phyloP scores from a whole-genome alignment of 2,888 invertebrate genomes.

The Gerris lacustris region DNA sequence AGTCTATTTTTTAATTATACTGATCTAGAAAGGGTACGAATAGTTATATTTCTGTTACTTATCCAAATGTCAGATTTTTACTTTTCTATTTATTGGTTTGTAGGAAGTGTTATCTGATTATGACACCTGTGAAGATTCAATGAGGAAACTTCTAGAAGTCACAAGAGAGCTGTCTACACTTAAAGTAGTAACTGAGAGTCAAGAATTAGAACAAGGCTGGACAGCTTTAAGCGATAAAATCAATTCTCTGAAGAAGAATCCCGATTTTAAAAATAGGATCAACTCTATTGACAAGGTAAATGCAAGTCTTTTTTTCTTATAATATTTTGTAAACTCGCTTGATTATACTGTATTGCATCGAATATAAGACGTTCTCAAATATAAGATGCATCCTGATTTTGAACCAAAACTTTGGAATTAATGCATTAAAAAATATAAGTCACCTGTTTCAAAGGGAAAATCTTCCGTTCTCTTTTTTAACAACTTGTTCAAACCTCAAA shows the following conservation, averaged over 20 bases:
- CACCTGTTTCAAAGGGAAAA: no score
- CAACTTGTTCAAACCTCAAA: no score
- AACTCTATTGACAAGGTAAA: constrained; percentile 23
- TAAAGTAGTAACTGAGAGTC: constrained; percentile 25
- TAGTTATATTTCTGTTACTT: no score
- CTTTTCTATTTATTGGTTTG: not conserved
- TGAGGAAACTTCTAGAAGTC: constrained; percentile 23
- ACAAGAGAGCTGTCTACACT: constrained; percentile 23
- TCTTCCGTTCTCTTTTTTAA: no score
- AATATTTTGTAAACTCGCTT: not conserved
- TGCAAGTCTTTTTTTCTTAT: not conserved
- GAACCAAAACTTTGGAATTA: no score
- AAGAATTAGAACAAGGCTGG: constrained; percentile 26
- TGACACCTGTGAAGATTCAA: constrained; percentile 25
- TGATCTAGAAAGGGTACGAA: no score
- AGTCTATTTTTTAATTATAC: no score
- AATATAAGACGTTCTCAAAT: no score
- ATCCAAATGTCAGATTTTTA: no score
- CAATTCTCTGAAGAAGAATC: constrained; percentile 25
- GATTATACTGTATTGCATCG: no score
- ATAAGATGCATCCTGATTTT: no score
- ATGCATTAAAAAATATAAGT: no score
- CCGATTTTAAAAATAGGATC: constrained; percentile 25
- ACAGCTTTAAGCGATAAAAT: constrained; percentile 25
- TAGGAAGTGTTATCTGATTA: constrained; percentile 26